Evolutionary conservation across 1,140 invertebrate species (phyloP), one percentile per base, ranked within the genome.

Genomic region (Drosophila navojoa): DNA sequence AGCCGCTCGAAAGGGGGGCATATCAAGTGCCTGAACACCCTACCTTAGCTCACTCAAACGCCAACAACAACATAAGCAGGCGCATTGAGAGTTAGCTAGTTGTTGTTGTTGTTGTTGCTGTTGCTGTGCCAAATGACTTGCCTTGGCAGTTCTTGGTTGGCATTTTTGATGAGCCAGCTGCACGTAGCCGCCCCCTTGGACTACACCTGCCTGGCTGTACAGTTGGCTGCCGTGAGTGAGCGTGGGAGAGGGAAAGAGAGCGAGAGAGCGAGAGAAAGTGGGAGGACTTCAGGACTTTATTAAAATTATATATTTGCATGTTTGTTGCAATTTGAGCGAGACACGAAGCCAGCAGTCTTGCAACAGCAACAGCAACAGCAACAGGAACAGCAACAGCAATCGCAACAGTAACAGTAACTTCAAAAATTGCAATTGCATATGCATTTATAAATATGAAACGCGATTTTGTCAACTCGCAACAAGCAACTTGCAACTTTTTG

Each of bases 221-320:
- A 45, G 42, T 45, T 4, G 3, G 15, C 42, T 38, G 42, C 6
- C 16, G 15, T 9, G 42, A 16, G n/a, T 16, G 42, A 15, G 42
- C 3, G 42, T 3, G 42, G n/a, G 40, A 13, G 13, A 42, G 10
- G 1, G 13, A 5, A 13, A 15, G 13, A 4, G 42, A 5, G 42
- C 5, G 42, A 16, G n/a, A 6, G 42, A 15, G 42, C 1, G 42
- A 6, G 42, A 6, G 42, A 42, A n/a, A 6, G 42, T 45, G 42
- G n/a, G 15, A 16, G 49, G 19, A 22, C 64, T 84, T 47, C 32
- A 54, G 63, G 63, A 87, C 69, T 71, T 79, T 87, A 87, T 87
- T 87, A 87, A 89, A 87, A 87, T 89, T 80, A 79, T 89, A 89
- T 89, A 84, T 87, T 87, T 87, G 84, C 84, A 87, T 87, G 77